Evolutionary conservation across 1,140 invertebrate genomes (phyloP), one percentile per base, ranked within the genome.

Genomic region (Bombus turneri): DNA sequence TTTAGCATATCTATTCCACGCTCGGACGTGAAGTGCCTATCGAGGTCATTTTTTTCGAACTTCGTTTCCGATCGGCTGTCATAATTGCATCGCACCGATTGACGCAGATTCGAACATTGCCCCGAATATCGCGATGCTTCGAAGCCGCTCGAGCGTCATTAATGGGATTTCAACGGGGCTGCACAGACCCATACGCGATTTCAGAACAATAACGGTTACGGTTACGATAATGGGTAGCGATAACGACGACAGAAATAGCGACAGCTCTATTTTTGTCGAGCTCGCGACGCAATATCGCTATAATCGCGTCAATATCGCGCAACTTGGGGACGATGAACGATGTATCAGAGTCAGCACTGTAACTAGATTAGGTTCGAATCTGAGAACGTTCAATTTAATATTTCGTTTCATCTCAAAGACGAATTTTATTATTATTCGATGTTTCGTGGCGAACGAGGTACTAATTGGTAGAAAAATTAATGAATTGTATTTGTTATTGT

Each of bases 121-220:
- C 18, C 47, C 47, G 47, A 47, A 53, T 82, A 82, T 82, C 71
- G 71, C 71, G 68, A 62, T 41, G 76, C 53, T 57, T 15, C 76
- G 64, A 28, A 41, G n/a, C 69, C 69, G 69, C 18, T 37, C 62
- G 43, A 31, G 25, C 62, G 43, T 79, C 83, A 81, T 81, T 39
- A 66, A 85, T 81, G 64, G 83, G 66, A 72, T 81, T 81, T 80
- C 66, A 25, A 28, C 66, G 47, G 53, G 59, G 22, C 22, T n/a
- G 12, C 57, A 41, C 25, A n/a, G 41, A 9, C 15, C 39, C 59
- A 43, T 39, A 37, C 15, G 57, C 39, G 62, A 82, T 86, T 86
- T 72, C 47, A 53, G 69, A n/a, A 86, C 79, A 75, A 66, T 82
- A 82, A 86, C 72, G 79, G 37, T 82, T 82, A 86, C 64, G 84